Evolutionary conservation across 2,113 vertebrate genomes (phyloP), one percentile per base, ranked within the genome.

Genomic region (Neodontobutis hainanensis): DNA sequence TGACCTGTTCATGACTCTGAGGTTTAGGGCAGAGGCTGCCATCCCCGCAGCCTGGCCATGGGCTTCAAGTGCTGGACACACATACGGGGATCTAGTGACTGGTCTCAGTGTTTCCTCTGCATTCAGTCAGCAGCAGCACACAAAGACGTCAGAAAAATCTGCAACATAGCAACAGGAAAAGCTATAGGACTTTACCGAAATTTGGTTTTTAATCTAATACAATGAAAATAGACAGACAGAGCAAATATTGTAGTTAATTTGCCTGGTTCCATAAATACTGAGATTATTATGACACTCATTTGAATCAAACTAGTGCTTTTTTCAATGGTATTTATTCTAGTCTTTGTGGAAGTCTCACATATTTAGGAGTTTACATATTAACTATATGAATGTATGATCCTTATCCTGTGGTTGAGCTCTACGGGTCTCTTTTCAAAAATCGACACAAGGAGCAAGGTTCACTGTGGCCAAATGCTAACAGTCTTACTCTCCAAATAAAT

Each of bases 1-100:
- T 27, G n/a, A 88, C 89, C 87, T 88, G 81, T 82, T 91, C 88
- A 91, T 91, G 80, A 88, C 82, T 83, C 65, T 88, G 36, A 85
- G 71, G 48, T 91, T 89, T 70, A 91, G 53, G 82, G 88, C 85
- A 85, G 87, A 88, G 3, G 84, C 82, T 85, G 88, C 88, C 89
- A 89, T 91, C 75, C 89, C 88, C 78, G 1, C 77, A 70, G 89
- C 89, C 86, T 42, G 73, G 85, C 87, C 85, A 81, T 77, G 79
- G 88, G 86, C 76, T 84, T 40, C 50, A 74, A 80, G 61, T 69
- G 82, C 81, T 67, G 84, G 75, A 77, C 73, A 76, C 73, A 87
- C 89, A 91, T 91, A 67, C 70, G 80, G 75, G 74, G 74, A 49
- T 65, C 65, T 44, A 61, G 56, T 67, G 66, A 82, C 66, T 43